phyloP scores from a whole-genome alignment of 2,797 vertebrate genomes.

The Peromyscus eremicus region DNA sequence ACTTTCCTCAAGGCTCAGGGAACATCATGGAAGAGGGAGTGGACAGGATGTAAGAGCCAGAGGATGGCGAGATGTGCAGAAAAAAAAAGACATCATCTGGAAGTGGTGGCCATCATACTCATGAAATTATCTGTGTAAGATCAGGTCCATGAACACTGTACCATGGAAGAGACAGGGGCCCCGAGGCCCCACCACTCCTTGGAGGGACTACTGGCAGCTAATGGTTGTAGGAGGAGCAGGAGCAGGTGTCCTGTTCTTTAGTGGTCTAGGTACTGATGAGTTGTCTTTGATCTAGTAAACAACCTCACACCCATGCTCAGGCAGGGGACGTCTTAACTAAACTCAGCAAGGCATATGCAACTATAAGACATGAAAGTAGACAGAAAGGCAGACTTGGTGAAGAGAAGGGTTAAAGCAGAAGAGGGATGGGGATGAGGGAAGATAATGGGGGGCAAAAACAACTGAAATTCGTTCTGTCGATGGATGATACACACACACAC shows the following conservation, averaged over 20 bases:
- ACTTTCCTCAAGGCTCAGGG: background rate
- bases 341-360: too few relatives aligned
- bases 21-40: background rate
- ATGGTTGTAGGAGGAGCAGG: background rate
- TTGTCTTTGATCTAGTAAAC: background rate
- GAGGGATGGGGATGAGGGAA: background rate
- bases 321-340: background rate
- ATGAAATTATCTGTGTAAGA: background rate
- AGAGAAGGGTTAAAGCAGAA: too few relatives aligned
- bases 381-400: background rate
- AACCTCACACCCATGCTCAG: background rate
- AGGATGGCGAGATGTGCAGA: background rate
- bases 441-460: background rate
- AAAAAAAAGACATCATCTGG: background rate
- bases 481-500: too few relatives aligned
- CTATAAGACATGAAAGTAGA: background rate
- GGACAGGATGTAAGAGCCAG: too few relatives aligned
- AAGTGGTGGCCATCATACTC: background rate
- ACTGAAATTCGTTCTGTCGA: background rate
- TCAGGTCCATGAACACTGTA: too few relatives aligned
- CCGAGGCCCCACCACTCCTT: background rate
- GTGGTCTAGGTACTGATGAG: background rate
- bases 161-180: background rate
- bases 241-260: background rate
- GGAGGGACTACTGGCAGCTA: too few relatives aligned